phyloP scores from a whole-genome alignment of 2,113 vertebrate species.

The Ginglymostoma cirratum region DNA sequence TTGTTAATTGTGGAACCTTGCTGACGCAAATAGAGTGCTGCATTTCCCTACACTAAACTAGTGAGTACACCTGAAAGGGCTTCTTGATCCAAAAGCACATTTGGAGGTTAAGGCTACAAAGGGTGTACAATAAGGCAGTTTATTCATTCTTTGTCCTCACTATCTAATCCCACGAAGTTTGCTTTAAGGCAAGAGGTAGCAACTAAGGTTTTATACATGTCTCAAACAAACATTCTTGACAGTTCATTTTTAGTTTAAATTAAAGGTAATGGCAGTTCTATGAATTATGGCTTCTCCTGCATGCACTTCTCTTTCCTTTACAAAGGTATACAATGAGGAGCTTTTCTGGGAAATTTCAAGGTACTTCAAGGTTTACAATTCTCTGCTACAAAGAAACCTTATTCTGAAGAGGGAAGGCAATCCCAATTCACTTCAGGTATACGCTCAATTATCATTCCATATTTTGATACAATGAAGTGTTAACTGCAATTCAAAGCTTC shows the following conservation, averaged over 20 bases:
- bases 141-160: background rate
- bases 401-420: background rate
- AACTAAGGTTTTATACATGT: background rate
- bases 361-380: background rate
- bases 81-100: background rate
- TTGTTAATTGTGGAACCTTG: background rate
- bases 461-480: background rate
- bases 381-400: background rate
- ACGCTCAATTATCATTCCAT: background rate
- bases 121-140: background rate
- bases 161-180: background rate
- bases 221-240: background rate
- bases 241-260: background rate
- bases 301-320: background rate
- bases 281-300: background rate
- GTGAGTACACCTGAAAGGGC: background rate
- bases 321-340: background rate
- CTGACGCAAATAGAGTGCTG: background rate
- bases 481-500: background rate
- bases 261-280: background rate
- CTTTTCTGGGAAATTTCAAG: background rate
- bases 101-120: background rate
- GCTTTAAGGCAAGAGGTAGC: background rate
- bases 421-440: background rate
- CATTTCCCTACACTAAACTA: background rate